Evolutionary conservation across 1,140 invertebrate species (phyloP).

Genomic region (Bombus fervidus): DNA sequence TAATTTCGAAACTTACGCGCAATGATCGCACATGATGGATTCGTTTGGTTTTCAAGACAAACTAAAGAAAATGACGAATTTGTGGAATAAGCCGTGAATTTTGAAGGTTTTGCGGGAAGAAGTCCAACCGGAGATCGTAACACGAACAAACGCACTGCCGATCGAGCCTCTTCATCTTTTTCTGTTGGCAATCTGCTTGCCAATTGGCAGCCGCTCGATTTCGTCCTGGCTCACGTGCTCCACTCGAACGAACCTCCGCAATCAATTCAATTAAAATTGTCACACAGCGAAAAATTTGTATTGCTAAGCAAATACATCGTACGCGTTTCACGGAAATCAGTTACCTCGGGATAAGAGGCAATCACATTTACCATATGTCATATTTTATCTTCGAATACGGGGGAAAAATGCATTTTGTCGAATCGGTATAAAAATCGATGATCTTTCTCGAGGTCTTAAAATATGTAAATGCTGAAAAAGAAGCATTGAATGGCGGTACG

Average conservation of each 20-base stretch:
- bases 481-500: background rate
- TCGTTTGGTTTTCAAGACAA: background rate
- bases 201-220: background rate
- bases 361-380: background rate
- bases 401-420: background rate
- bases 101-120: constrained; percentile 15
- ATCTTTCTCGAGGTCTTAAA: background rate
- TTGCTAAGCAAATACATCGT: background rate
- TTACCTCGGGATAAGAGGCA: background rate
- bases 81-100: constrained; percentile 23
- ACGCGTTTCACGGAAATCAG: background rate
- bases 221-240: too few relatives aligned
- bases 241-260: too few relatives aligned
- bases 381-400: background rate
- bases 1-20: constrained; percentile 61
- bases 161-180: constrained; percentile 35
- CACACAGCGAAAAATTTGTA: background rate
- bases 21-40: constrained; percentile 68
- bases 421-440: background rate
- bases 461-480: background rate
- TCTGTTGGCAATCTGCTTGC: constrained; percentile 17
- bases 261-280: background rate
- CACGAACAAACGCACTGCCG: constrained; percentile 10
- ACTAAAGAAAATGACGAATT: background rate
- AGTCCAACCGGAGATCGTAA: background rate